Conservation (phyloP, 1,140 invertebrate species). For the Zaprionus ghesquierei region DNA sequence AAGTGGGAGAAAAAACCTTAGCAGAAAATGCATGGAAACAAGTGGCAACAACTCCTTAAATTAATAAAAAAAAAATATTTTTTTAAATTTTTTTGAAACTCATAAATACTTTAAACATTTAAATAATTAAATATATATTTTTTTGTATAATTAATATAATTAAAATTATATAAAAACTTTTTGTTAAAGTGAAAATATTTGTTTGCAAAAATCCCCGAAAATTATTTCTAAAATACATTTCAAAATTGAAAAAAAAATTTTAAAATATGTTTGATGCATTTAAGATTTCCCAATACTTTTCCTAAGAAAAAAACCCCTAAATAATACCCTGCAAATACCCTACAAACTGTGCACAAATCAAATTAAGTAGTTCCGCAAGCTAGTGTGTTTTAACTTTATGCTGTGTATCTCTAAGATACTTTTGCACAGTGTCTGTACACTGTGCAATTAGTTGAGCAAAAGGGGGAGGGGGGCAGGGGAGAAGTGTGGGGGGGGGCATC, state of each 20-base stretch:
- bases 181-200: background rate
- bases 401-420: conserved; percentile 26
- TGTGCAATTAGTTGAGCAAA: background rate
- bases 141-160: no score
- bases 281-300: background rate
- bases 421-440: background rate
- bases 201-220: no score
- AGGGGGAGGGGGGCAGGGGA: no score
- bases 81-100: background rate
- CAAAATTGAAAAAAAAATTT: background rate
- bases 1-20: background rate
- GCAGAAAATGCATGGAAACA: background rate
- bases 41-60: background rate
- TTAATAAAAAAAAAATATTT: background rate
- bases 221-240: background rate
- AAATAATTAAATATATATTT: no score
- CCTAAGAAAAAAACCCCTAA: background rate
- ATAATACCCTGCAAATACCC: background rate
- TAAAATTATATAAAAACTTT: background rate
- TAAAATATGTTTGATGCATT: background rate
- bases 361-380: background rate
- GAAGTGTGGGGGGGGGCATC: background rate
- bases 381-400: background rate
- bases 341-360: background rate
- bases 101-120: background rate